Evolutionary conservation across 1,140 invertebrate genomes (phyloP), one percentile per base, ranked within the genome.

Genomic region (Drosophila bifasciata): DNA sequence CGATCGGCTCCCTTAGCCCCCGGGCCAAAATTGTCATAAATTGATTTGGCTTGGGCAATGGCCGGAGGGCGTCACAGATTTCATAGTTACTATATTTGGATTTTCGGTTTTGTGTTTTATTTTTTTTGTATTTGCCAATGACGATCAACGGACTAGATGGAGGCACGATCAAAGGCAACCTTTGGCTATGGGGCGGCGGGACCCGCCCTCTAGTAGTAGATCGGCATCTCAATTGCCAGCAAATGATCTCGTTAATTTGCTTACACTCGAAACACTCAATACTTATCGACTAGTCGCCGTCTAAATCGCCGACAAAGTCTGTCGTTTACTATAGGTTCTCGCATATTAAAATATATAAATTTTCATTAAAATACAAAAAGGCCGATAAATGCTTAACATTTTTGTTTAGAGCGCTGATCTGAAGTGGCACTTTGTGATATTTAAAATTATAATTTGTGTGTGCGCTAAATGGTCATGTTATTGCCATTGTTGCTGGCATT

Each of bases 231-330:
- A 85, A 85, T 86, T 88, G 73, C 73, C 45, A 68, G 59, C 60
- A 79, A 88, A 88, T 81, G 84, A 88, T 88, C 83, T 88, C 71
- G 83, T 88, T 88, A 88, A 88, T 89, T 88, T 88, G 83, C 79
- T 83, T 89, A 89, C 83, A 86, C 77, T 83, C 68, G 16, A 62
- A 63, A 58, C 69, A 62, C 23, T 70, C 60, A 51, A 78, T 58
- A 70, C 55, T 69, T 66, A n/a, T 77, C 81, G 81, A 80, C 80
- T 79, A 76, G 72, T 73, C 59, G 23, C 45, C 50, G 66, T 72
- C 70, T 73, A 76, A 75, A 64, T 68, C 48, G 77, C 79, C 81
- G 83, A 81, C 81, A 85, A 85, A 83, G 73, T 41, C 45, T 43
- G 67, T 41, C 76, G 62, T 52, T 85, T 76, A n/a, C n/a, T n/a